Conservation (phyloP, 2,113 vertebrate species). For the Hymenochirus boettgeri region DNA sequence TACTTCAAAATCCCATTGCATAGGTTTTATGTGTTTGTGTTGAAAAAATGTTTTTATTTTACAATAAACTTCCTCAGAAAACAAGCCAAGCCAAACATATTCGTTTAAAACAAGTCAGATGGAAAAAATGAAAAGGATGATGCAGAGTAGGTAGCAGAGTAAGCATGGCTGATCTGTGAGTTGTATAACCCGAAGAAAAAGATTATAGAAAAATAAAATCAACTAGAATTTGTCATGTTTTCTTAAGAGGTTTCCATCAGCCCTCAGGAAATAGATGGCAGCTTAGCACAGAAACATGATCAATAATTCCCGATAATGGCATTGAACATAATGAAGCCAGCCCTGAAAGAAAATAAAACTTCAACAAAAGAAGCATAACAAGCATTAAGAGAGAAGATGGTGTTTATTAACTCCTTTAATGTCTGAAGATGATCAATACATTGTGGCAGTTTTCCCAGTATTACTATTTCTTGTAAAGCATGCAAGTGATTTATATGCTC, state of each 20-base stretch:
- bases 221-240: not conserved
- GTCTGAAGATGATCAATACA: not conserved
- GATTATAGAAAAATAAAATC: not conserved
- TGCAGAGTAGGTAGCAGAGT: not conserved
- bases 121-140: not conserved
- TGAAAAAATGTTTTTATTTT: not conserved
- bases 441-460: too few species aligned
- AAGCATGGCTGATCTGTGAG: not conserved
- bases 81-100: not conserved
- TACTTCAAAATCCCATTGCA: too few species aligned
- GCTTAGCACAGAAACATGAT: not conserved
- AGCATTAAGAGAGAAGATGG: not conserved
- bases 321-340: not conserved
- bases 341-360: not conserved
- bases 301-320: constrained; percentile 4
- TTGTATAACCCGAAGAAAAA: not conserved
- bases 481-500: too few species aligned
- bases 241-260: constrained; percentile 2
- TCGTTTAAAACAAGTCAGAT: not conserved
- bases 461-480: too few species aligned
- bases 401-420: not conserved
- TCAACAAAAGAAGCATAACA: not conserved
- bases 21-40: not conserved
- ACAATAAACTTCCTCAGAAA: not conserved
- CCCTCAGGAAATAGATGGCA: not conserved